Evolutionary conservation across 1,140 invertebrate species (phyloP).

Genomic region (Drosophila carrolli): DNA sequence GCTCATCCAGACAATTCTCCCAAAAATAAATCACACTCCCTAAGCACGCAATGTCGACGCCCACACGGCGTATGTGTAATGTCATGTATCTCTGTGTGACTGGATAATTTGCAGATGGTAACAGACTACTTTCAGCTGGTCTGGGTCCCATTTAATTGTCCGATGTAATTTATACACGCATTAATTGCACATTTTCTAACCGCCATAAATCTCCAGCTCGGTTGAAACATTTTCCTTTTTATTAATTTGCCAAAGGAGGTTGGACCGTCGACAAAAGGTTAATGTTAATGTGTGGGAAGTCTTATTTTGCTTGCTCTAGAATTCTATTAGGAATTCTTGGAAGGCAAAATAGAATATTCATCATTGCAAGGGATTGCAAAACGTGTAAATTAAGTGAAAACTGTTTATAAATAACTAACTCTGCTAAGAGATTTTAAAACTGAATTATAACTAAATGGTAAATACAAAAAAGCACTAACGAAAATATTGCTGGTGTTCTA

Average conservation of each 20-base stretch:
- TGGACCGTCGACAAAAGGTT: constrained; percentile 28
- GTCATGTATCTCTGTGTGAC: constrained; percentile 6
- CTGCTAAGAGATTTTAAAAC: no score
- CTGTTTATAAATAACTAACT: neutral
- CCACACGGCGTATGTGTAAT: constrained; percentile 58
- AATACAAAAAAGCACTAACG: no score
- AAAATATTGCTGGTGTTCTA: no score
- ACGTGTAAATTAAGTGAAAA: neutral
- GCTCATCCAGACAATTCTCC: constrained; percentile 24
- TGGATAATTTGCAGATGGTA: neutral
- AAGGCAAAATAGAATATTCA: constrained; percentile 26
- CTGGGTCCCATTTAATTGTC: constrained; percentile 37
- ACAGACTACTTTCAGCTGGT: constrained; percentile 7
- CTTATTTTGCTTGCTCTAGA: constrained; percentile 1
- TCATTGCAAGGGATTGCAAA: neutral
- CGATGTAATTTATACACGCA: constrained; percentile 56
- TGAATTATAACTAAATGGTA: no score
- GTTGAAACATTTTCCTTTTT: constrained; percentile 48
- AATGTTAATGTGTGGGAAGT: constrained; percentile 40
- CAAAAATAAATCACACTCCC: constrained; percentile 63
- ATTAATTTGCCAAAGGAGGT: constrained; percentile 39
- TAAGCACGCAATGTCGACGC: constrained; percentile 68
- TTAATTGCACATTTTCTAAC: constrained; percentile 64
- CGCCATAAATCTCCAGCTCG: constrained; percentile 56
- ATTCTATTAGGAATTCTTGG: constrained; percentile 39